Evolutionary conservation across 2,888 invertebrate genomes (phyloP).

Genomic region (Calliphora vomitoria): DNA sequence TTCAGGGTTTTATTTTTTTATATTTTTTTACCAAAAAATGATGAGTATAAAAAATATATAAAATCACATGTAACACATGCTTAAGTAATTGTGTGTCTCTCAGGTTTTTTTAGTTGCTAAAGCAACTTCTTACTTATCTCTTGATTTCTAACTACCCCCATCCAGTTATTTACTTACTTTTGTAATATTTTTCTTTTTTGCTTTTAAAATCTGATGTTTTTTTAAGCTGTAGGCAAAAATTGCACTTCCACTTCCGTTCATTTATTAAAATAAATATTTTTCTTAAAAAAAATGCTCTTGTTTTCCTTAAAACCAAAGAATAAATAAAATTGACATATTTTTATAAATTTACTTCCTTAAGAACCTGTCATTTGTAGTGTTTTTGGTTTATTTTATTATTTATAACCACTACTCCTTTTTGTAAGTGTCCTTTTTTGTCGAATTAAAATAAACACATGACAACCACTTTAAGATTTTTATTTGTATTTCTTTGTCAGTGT

Average conservation of each 20-base stretch:
- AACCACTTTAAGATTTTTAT: constrained; percentile 54
- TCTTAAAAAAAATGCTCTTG: constrained; percentile 39
- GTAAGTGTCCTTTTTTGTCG: constrained; percentile 29
- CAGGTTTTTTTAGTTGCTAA: background rate
- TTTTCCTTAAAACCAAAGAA: constrained; percentile 15
- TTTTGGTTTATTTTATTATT: constrained; percentile 23
- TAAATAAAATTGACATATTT: constrained; percentile 48
- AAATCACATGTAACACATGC: constrained; percentile 37
- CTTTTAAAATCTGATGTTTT: background rate
- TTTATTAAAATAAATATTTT: constrained; percentile 71
- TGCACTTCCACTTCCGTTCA: constrained; percentile 64
- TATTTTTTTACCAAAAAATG: background rate
- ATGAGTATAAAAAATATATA: constrained; percentile 2
- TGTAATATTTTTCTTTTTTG: background rate
- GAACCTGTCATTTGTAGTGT: constrained; percentile 52
- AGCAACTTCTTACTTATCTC: background rate
- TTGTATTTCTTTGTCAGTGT: constrained; percentile 12
- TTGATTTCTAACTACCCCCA: background rate
- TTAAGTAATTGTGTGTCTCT: background rate
- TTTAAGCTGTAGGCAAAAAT: constrained; percentile 31
- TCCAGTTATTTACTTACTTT: background rate
- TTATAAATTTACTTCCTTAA: constrained; percentile 32
- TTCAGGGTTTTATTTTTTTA: background rate
- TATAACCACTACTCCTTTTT: constrained; percentile 45
- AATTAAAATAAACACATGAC: constrained; percentile 47